Evolutionary conservation across 30 jellyfish, hydroid and myxozoan genomes (phyloP).

Genomic region (Cassiopea xamachana): DNA sequence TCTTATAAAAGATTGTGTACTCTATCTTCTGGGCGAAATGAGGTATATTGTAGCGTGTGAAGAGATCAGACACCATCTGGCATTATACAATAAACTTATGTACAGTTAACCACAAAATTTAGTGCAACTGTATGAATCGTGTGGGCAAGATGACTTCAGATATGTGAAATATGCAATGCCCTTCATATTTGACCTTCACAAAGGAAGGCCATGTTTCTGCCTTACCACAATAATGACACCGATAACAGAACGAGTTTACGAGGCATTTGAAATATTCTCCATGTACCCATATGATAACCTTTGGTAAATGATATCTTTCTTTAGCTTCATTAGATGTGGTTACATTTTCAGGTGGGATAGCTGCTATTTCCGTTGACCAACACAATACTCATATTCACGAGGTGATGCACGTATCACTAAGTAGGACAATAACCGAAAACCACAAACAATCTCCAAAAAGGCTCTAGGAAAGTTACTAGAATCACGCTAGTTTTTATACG

Average conservation of each 20-base stretch:
- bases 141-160: not conserved
- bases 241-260: not conserved
- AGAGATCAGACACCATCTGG: not conserved
- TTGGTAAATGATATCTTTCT: not conserved
- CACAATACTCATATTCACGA: too few species aligned
- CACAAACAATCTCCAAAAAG: too few species aligned
- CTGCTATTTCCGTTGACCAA: too few species aligned
- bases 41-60: not conserved
- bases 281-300: not conserved
- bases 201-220: slow-evolving; percentile 6
- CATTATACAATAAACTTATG: not conserved
- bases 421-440: too few species aligned
- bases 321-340: not conserved
- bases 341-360: too few species aligned
- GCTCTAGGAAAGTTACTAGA: too few species aligned
- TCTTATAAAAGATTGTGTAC: too few species aligned
- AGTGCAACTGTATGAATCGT: not conserved
- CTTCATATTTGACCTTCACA: not conserved
- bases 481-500: too few species aligned
- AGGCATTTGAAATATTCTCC: not conserved
- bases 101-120: not conserved
- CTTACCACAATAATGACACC: not conserved
- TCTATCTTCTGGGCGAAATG: not conserved
- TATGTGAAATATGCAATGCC: not conserved
- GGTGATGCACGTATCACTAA: too few species aligned